Conservation (phyloP, 2,113 vertebrate genomes). For the Callithrix jacchus region DNA sequence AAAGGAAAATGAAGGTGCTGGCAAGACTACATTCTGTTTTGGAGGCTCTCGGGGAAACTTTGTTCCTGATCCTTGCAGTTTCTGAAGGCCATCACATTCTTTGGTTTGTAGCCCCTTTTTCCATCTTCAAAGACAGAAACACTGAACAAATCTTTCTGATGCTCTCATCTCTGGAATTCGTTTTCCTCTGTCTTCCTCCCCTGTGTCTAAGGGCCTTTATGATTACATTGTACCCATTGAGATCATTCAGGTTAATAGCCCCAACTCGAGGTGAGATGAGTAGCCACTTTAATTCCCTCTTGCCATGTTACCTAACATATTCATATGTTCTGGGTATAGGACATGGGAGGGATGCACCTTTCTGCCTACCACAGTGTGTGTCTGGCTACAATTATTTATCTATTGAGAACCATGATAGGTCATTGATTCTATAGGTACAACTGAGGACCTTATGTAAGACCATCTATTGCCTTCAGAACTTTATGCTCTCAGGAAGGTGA, state of each 20-base stretch:
- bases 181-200: neutral
- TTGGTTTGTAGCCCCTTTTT: neutral
- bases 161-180: neutral
- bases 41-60: neutral
- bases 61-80: neutral
- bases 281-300: neutral
- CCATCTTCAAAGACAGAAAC: neutral
- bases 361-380: neutral
- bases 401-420: neutral
- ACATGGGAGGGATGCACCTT: rapidly evolving
- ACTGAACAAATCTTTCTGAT: neutral
- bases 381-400: neutral
- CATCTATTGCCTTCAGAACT: neutral
- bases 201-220: neutral
- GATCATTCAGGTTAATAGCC: neutral
- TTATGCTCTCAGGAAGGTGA: neutral
- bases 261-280: neutral
- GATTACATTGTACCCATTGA: neutral
- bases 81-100: neutral
- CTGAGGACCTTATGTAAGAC: neutral
- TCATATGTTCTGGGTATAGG: neutral
- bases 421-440: neutral
- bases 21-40: neutral
- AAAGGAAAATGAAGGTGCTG: neutral
- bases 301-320: neutral